Evolutionary conservation across 2,888 invertebrate genomes (phyloP), one percentile per base, ranked within the genome.

Genomic region (Drosophila antonietae): DNA sequence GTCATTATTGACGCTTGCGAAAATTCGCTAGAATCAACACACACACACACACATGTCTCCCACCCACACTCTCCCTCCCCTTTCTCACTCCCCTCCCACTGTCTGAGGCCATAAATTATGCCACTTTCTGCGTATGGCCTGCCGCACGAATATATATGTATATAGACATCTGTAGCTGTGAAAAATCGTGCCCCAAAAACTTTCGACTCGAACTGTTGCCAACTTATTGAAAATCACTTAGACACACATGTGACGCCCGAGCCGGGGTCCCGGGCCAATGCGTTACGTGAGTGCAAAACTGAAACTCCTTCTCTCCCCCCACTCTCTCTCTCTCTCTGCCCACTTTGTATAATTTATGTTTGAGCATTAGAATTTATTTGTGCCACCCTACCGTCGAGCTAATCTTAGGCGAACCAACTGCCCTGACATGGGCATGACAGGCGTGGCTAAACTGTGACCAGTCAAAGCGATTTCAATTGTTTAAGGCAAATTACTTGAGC

Each of bases 191-290:
- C 84, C 75, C 83, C 87, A 73, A 78, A 88, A 88, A 85, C 84
- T 86, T 84, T 88, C 23, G 81, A 85, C 39, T 43, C 44, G 62
- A 75, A 72, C 67, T 73, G 81, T 65, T 68, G 59, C 69, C 76
- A 87, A 87, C 85, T 89, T 87, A 88, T 87, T 87, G 89, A 89
- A 86, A 86, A 86, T 89, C 86, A 86, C 89, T 86, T 86, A 89
- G 88, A 84, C 85, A 82, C 86, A 86, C 86, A 86, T 86, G 86
- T 86, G 86, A 77, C 85, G 82, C 77, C 15, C 46, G 46, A 15
- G 4, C 9, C n/a, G 18, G 4, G 6, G 43, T n/a, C 53, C 53
- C 44, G 43, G 37, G n/a, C 44, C 58, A 41, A 61, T 39, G 75
- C 66, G 64, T 71, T 86, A 83, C 84, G 86, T 86, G 88, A 78